Percentiles rank a stretch among this genome's conserved stretches.
These are phyloP conservation scores for Sphaeramia orbicularis DNA, from an alignment of 2,797 vertebrate species.

Conservation along the genomic window DNA sequence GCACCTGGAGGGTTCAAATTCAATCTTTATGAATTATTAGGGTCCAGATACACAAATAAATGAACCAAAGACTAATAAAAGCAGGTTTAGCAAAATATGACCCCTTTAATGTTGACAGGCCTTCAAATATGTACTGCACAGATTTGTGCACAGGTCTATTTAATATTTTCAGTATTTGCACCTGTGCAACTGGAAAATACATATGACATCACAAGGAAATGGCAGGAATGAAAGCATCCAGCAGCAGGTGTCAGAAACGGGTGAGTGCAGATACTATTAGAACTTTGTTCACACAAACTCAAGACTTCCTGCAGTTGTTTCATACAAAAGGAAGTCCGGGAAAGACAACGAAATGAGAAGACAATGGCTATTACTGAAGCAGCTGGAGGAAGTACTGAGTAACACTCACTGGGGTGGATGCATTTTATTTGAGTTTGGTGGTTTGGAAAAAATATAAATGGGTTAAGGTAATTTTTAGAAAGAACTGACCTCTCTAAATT, in stretches of 20 bases:
- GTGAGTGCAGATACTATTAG: constrained; percentile 8
- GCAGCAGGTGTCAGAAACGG: constrained; percentile 4
- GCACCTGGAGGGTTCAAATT: no score
- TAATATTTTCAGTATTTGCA: not conserved
- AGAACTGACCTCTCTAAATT: not conserved
- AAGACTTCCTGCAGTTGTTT: constrained; percentile 1
- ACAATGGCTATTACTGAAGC: not conserved
- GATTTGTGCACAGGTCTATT: no score
- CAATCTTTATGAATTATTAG: no score
- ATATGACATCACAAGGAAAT: constrained; percentile 8
- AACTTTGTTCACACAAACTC: not conserved
- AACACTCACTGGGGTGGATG: not conserved
- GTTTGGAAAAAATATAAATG: not conserved
- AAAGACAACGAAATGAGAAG: no score
- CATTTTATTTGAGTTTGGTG: not conserved
- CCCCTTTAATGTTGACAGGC: not conserved
- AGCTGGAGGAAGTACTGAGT: not conserved
- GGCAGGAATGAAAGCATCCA: constrained; percentile 20
- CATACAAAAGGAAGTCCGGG: not conserved
- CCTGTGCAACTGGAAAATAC: not conserved
- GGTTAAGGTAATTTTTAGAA: not conserved
- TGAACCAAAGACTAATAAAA: no score
- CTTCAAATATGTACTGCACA: not conserved
- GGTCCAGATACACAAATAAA: no score
- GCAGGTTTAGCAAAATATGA: no score